A percentile compares a stretch with the other conserved stretches of the same genome.
Evolutionary conservation across 2,888 invertebrate genomes (phyloP).

Genomic region (Drosophila formosana): DNA sequence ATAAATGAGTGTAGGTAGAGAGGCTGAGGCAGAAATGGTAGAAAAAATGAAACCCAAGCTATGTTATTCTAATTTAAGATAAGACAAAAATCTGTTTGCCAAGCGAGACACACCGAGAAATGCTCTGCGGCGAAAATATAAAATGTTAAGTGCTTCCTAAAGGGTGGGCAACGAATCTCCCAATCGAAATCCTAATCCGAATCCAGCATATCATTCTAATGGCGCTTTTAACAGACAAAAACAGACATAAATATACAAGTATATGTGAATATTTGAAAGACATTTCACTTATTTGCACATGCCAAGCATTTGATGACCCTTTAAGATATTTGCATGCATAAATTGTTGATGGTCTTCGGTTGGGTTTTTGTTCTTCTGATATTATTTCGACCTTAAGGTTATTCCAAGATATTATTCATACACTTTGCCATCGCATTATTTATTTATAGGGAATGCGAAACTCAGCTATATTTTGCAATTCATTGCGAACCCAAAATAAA

Average conservation of each 20-base stretch:
- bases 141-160: constrained; percentile 58
- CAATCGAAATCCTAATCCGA: constrained; percentile 7
- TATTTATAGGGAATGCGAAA: neutral
- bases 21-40: neutral
- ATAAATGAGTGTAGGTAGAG: constrained; percentile 14
- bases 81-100: constrained; percentile 72
- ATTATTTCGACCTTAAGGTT: constrained; percentile 10
- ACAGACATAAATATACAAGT: neutral
- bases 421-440: neutral
- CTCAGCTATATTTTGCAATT: neutral
- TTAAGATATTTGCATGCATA: constrained; percentile 29
- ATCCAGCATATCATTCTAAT: constrained; percentile 19
- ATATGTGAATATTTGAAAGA: constrained; percentile 27
- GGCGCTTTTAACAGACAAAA: constrained; percentile 15
- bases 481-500: neutral
- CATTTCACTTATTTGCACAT: constrained; percentile 28
- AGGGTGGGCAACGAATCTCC: constrained; percentile 13
- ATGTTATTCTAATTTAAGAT: constrained; percentile 78
- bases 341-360: constrained; percentile 7
- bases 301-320: constrained; percentile 17
- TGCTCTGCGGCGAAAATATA: constrained; percentile 9
- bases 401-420: constrained; percentile 10
- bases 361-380: neutral
- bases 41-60: constrained; percentile 33
- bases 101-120: constrained; percentile 44